These are phyloP conservation scores for Acronicta aceris DNA, from an alignment of 2,888 invertebrate species.

Conservation along the genomic window DNA sequence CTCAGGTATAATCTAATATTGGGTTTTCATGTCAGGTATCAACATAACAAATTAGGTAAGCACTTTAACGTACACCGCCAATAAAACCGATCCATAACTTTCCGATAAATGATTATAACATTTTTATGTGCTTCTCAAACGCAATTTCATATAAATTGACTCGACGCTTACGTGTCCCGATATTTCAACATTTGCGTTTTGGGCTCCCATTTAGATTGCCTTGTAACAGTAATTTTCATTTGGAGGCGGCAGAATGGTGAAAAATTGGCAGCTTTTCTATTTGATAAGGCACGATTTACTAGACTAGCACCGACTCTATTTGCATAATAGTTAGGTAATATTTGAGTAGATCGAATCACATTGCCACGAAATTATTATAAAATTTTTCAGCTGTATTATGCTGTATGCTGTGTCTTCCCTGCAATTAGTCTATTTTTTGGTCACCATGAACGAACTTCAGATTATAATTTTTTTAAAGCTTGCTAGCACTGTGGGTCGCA, in stretches of 20 bases:
- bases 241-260: conserved; percentile 21
- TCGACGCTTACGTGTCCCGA: conserved; percentile 18
- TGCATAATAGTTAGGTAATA: neutral
- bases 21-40: conserved; percentile 2
- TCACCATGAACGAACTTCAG: no score
- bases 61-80: conserved; percentile 2
- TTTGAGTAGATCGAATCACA: neutral
- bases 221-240: conserved; percentile 40
- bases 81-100: conserved; percentile 20
- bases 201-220: conserved; percentile 35
- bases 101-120: conserved; percentile 11
- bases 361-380: neutral
- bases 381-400: no score
- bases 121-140: conserved; percentile 17
- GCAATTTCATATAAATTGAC: conserved; percentile 32
- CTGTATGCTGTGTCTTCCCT: no score
- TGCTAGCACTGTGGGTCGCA: no score
- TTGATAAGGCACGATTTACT: conserved; percentile 17
- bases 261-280: conserved; percentile 30
- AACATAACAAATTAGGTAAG: conserved; percentile 6
- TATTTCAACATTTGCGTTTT: conserved; percentile 34
- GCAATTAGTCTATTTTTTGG: no score
- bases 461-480: no score
- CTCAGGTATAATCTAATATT: neutral
- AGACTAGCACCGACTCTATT: neutral